Evolutionary conservation across 2,888 invertebrate genomes (phyloP).

Genomic region (Xestobium rufovillosum): DNA sequence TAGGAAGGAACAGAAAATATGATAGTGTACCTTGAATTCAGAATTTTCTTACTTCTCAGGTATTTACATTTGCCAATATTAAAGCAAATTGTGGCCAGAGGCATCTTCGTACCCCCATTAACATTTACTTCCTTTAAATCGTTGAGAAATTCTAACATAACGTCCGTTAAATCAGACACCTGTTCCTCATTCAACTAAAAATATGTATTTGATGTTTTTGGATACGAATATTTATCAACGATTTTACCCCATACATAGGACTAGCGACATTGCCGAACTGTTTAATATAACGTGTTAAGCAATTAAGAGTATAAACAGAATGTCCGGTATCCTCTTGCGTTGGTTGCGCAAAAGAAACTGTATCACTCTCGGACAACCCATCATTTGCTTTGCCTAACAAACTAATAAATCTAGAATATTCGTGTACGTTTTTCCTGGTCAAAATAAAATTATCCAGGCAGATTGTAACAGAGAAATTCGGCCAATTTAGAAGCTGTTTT

Average conservation of each 20-base stretch:
- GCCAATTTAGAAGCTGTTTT: not conserved
- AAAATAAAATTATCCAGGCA: not conserved
- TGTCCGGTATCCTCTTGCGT: no score
- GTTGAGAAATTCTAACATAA: not conserved
- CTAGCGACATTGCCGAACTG: not conserved
- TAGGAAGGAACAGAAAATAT: no score
- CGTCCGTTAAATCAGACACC: not conserved
- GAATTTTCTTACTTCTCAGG: no score
- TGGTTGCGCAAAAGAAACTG: no score
- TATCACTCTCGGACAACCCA: no score
- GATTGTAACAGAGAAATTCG: not conserved
- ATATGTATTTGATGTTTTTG: no score
- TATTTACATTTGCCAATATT: conserved; percentile 1
- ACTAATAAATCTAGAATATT: not conserved
- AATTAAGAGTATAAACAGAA: no score
- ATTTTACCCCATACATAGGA: not conserved
- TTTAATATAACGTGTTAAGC: not conserved
- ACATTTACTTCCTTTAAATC: conserved; percentile 1
- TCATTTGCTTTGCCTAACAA: not conserved
- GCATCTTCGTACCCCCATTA: not conserved
- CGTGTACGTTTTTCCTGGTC: not conserved
- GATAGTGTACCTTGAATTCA: no score
- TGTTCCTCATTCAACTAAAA: no score
- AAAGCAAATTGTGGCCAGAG: not conserved
- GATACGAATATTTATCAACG: no score